phyloP scores from a whole-genome alignment of 2,797 vertebrate genomes.

The Loriculus beryllinus region DNA sequence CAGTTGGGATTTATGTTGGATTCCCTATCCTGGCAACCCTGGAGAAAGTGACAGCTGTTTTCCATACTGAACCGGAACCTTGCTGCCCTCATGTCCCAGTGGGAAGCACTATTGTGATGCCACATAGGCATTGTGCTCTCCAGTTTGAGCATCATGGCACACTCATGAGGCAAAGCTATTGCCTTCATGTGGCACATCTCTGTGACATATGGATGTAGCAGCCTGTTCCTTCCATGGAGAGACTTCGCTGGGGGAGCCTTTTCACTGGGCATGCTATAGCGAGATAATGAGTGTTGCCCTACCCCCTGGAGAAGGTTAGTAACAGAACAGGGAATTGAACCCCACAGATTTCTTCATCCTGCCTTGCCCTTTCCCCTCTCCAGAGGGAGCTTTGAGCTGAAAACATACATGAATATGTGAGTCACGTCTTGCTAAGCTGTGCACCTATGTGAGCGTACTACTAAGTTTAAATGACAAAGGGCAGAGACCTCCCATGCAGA shows the following conservation, averaged over 20 bases:
- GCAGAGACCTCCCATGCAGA: constrained; percentile 24
- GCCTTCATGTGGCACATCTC: neutral
- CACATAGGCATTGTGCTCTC: rapidly evolving
- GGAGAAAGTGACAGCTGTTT: neutral
- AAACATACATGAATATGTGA: neutral
- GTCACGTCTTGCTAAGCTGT: constrained; percentile 39
- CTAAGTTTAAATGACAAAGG: constrained; percentile 6
- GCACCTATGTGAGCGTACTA: constrained; percentile 25
- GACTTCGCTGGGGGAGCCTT: neutral
- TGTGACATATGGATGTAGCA: rapidly evolving
- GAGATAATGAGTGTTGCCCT: neutral
- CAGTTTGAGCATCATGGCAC: neutral
- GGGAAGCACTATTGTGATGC: neutral
- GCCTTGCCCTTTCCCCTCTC: neutral
- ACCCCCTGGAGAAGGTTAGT: neutral
- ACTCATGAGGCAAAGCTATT: rapidly evolving
- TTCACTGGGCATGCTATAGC: neutral
- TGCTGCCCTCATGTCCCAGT: neutral
- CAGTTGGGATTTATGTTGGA: neutral
- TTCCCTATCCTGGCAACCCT: neutral
- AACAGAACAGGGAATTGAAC: neutral
- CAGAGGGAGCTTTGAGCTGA: neutral
- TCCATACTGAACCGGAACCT: neutral
- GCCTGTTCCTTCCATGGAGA: neutral
- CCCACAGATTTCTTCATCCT: neutral